phyloP scores from a whole-genome alignment of 2,797 vertebrate species.

The Sebastes vulpes region DNA sequence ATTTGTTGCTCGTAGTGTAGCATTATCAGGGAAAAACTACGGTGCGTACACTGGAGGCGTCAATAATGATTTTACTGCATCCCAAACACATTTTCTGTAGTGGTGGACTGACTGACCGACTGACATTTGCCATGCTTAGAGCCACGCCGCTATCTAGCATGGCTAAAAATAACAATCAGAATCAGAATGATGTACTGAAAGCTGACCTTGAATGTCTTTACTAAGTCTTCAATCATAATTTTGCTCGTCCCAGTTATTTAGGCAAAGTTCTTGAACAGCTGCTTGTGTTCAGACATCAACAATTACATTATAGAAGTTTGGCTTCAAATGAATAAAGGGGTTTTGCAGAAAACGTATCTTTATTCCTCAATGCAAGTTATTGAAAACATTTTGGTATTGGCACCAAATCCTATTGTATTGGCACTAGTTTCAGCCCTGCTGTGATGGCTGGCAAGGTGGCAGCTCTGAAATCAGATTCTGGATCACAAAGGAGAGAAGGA shows the following conservation, averaged over 20 bases:
- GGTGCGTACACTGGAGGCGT: rapidly evolving
- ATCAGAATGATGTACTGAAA: background rate
- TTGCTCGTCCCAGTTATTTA: background rate
- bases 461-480: background rate
- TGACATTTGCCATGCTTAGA: background rate
- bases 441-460: background rate
- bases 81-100: too few species aligned
- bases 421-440: background rate
- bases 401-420: background rate
- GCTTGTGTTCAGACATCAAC: background rate
- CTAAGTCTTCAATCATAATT: background rate
- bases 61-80: too few species aligned
- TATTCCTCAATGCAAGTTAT: background rate
- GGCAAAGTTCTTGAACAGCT: background rate
- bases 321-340: background rate
- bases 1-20: too few species aligned
- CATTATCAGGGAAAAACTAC: too few species aligned
- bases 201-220: background rate
- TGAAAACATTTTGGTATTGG: background rate
- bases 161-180: background rate
- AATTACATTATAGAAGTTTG: background rate
- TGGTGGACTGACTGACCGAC: background rate
- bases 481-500: background rate
- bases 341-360: background rate
- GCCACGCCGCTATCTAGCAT: background rate